A percentile compares a stretch with the other conserved stretches of the same genome.
Conservation (phyloP, 2,888 invertebrate species). For the Agrotis ipsilon region DNA sequence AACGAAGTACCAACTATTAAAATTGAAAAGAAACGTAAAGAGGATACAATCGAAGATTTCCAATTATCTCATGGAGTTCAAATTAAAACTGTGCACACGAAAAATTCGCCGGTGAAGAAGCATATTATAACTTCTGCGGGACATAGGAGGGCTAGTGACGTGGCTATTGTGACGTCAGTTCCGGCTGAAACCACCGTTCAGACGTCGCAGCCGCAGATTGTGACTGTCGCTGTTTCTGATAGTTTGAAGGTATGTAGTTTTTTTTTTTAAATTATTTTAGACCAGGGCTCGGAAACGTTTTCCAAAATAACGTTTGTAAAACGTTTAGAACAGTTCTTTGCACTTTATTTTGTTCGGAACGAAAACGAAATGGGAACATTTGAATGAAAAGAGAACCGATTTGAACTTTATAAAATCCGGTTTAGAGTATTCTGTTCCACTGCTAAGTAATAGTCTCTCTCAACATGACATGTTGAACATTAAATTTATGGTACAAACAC, state of each 20-base stretch:
- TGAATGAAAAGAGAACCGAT: too few relatives aligned
- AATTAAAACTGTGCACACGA: constrained; percentile 82
- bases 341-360: too few relatives aligned
- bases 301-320: too few relatives aligned
- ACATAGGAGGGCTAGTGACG: constrained; percentile 70
- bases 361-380: too few relatives aligned
- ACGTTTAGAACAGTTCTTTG: too few relatives aligned
- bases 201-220: constrained; percentile 75
- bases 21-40: constrained; percentile 66
- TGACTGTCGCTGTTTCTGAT: constrained; percentile 84
- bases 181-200: constrained; percentile 48
- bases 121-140: constrained; percentile 83
- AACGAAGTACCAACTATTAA: constrained; percentile 72
- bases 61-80: constrained; percentile 73
- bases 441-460: too few relatives aligned
- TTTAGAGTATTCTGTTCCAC: too few relatives aligned
- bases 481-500: too few relatives aligned
- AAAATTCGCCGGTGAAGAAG: constrained; percentile 85
- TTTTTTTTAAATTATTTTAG: too few relatives aligned
- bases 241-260: constrained; percentile 77
- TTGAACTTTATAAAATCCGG: too few relatives aligned
- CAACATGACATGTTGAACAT: too few relatives aligned
- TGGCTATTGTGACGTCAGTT: constrained; percentile 56
- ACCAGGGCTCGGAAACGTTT: too few relatives aligned
- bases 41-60: constrained; percentile 77